Evolutionary conservation across 2,797 vertebrate genomes (phyloP), one percentile per base, ranked within the genome.

Genomic region (Lithobates sylvaticus): DNA sequence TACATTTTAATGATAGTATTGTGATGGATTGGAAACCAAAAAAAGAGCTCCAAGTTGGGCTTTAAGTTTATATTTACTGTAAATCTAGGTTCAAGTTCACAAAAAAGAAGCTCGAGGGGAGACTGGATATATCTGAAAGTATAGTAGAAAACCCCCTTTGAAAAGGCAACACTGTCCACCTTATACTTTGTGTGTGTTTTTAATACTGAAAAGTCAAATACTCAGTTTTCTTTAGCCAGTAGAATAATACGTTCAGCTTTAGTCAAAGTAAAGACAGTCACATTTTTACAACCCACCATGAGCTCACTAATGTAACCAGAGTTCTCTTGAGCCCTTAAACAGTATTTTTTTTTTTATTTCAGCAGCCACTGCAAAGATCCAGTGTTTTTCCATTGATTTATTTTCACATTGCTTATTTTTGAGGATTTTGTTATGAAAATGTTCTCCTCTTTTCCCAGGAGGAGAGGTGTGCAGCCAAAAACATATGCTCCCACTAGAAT

Each of bases 341-440:
- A 54, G 27, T 68, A 47, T 29, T 74, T 76, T 61, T 54, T 64
- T 85, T 78, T 76, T 61, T 54, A 26, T 85, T 78, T 44, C 76
- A 85, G 58, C 83, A 79, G 83, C 69, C 54, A 47, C 34, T 64
- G 75, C 67, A 3, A n/a, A 73, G 68, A 79, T 78, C 8, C 76
- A 39, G 75, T 47, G 36, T 85, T 85, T 85, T 82, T 71, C 34
- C 85, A 82, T 61, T 82, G 79, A 77, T 81, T 86, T 86, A 54
- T 82, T 86, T 82, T 77, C 39, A 76, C 44, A 27, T 81, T 86
- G 78, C 65, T 82, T 82, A 86, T 86, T 86, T 85, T 83, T 72
- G 58, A 83, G 68, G 54, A 83, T 83, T 86, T 67, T 86, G 75
- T 86, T 83, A 83, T 83, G 74, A 86, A 86, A 86, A 86, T 78